Percentiles rank a stretch among this genome's conserved stretches.
Evolutionary conservation across 2,797 vertebrate species (phyloP).

Genomic region (Syngnathus acus): DNA sequence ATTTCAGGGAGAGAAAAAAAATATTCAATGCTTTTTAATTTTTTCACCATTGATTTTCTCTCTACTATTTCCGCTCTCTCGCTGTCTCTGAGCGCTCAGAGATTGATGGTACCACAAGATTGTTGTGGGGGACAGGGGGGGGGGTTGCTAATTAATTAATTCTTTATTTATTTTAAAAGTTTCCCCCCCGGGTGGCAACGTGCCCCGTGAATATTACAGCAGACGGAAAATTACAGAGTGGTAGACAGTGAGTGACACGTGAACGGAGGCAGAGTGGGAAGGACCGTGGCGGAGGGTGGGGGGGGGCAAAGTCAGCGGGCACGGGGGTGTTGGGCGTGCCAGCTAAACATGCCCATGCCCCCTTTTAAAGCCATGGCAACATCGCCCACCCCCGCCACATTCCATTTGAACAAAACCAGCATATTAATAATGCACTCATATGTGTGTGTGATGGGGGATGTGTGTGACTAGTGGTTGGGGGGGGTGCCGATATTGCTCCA

Average conservation of each 20-base stretch:
- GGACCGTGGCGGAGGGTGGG: constrained; percentile 1
- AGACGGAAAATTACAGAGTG: constrained; percentile 69
- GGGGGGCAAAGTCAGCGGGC: constrained; percentile 32
- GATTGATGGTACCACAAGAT: constrained; percentile 64
- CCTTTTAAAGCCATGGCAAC: constrained; percentile 57
- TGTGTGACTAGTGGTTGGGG: not conserved
- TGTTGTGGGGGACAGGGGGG: constrained; percentile 47
- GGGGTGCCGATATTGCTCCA: not conserved
- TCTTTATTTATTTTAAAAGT: constrained; percentile 76
- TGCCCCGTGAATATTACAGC: constrained; percentile 62
- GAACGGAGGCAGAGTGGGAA: constrained; percentile 58
- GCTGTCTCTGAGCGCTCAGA: constrained; percentile 44
- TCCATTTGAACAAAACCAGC: constrained; percentile 55
- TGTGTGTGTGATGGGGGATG: not conserved
- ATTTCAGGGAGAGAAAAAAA: constrained; percentile 46
- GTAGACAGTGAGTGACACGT: constrained; percentile 67
- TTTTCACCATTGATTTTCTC: constrained; percentile 60
- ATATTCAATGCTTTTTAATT: constrained; percentile 62
- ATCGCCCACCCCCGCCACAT: constrained; percentile 31
- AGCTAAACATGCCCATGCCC: constrained; percentile 61
- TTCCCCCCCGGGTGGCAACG: constrained; percentile 60
- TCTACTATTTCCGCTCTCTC: constrained; percentile 25
- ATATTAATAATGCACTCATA: constrained; percentile 42
- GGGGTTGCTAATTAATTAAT: constrained; percentile 70
- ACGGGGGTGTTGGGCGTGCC: constrained; percentile 52